Percentiles rank a stretch among this genome's conserved stretches.
Conservation (phyloP, 2,113 vertebrate species). For the Rafetus swinhoei region DNA sequence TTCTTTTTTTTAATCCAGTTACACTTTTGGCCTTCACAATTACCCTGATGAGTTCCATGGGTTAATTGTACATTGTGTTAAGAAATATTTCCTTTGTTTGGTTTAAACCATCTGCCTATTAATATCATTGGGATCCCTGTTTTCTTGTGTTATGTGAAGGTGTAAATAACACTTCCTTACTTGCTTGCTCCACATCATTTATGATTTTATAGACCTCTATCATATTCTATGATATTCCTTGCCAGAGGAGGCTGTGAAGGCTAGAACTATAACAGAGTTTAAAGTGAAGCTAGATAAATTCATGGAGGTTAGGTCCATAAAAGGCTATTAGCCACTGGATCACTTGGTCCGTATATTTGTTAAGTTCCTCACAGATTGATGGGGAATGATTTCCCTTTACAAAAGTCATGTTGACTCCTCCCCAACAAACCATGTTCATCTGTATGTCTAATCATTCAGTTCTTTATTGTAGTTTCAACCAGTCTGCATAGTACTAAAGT, state of each 20-base stretch:
- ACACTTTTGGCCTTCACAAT: not conserved
- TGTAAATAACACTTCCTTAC: not conserved
- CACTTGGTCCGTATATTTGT: not conserved
- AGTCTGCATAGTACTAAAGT: not conserved
- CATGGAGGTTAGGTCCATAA: too few relatives aligned
- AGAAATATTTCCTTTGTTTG: not conserved
- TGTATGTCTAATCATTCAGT: not conserved
- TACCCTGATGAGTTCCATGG: not conserved
- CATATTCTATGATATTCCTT: too few relatives aligned
- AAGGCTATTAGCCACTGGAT: not conserved
- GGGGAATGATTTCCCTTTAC: not conserved
- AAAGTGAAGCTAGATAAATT: too few relatives aligned
- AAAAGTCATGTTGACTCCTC: not conserved
- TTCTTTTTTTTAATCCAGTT: not conserved
- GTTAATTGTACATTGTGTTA: not conserved
- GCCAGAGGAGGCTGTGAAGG: too few relatives aligned
- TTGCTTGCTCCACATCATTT: too few relatives aligned
- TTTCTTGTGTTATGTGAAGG: not conserved
- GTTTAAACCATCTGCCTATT: not conserved
- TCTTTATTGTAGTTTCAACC: not conserved
- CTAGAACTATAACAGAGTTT: too few relatives aligned
- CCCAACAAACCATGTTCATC: not conserved
- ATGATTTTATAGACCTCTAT: too few relatives aligned
- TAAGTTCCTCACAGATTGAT: not conserved
- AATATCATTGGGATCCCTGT: not conserved